These are phyloP conservation scores for Dermolepida albohirtum DNA, from an alignment of 2,888 invertebrate genomes.

Conservation along the genomic window DNA sequence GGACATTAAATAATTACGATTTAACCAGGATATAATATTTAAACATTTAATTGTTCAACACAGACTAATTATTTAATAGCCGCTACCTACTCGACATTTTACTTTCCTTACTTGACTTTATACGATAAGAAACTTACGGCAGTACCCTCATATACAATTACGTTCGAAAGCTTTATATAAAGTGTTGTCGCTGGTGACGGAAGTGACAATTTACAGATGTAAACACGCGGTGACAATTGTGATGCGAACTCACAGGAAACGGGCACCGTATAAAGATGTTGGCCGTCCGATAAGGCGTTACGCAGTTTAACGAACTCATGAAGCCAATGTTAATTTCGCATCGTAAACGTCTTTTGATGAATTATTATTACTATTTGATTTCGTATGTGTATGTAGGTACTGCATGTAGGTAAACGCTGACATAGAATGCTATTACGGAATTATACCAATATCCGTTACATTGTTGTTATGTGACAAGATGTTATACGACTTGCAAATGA, in stretches of 20 bases:
- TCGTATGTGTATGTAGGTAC: background rate
- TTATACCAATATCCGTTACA: background rate
- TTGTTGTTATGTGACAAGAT: conserved; percentile 20
- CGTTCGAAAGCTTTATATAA: conserved; percentile 10
- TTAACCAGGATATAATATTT: too few relatives aligned
- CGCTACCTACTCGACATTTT: too few relatives aligned
- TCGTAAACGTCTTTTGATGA: conserved; percentile 22
- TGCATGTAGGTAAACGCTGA: conserved; percentile 8
- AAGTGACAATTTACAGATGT: conserved; percentile 57
- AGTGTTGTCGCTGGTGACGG: conserved; percentile 45
- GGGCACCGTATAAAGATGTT: conserved; percentile 40
- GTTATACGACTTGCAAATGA: conserved; percentile 12
- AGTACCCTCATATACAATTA: background rate
- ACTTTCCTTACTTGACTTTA: too few relatives aligned
- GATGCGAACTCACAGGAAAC: conserved; percentile 45
- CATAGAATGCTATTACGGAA: too few relatives aligned
- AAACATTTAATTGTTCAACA: too few relatives aligned
- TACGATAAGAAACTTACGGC: too few relatives aligned
- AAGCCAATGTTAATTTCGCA: conserved; percentile 28
- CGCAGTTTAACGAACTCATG: conserved; percentile 44
- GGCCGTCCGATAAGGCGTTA: conserved; percentile 34
- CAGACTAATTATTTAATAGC: too few relatives aligned
- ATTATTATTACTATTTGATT: conserved; percentile 27
- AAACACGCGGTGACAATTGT: conserved; percentile 55
- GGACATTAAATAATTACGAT: too few relatives aligned